A percentile compares a stretch with the other conserved stretches of the same genome.
Evolutionary conservation across 2,888 invertebrate genomes (phyloP).

Genomic region (Kuschelorhynchus macadamiae): DNA sequence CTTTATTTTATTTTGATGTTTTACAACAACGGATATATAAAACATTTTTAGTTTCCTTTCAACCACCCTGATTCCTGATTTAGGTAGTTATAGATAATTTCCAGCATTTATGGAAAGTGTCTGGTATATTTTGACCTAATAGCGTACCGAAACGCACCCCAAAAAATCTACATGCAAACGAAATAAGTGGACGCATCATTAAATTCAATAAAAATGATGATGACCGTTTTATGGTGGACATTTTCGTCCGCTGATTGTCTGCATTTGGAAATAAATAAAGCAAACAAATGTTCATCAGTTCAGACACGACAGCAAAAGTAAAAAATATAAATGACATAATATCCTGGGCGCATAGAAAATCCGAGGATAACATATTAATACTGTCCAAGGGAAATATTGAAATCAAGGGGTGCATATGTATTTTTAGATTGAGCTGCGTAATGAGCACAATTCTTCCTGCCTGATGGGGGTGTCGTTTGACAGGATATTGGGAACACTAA

Average conservation of each 20-base stretch:
- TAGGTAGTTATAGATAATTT: too few relatives aligned
- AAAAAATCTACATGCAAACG: slow-evolving; percentile 47
- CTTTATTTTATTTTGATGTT: too few relatives aligned
- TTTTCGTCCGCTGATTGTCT: slow-evolving; percentile 55
- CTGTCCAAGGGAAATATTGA: slow-evolving; percentile 66
- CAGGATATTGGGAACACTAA: slow-evolving; percentile 67
- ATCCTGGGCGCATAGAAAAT: slow-evolving; percentile 63
- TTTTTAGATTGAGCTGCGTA: slow-evolving; percentile 62
- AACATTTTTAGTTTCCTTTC: too few relatives aligned
- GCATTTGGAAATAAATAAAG: slow-evolving; percentile 55
- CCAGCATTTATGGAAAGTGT: neutral
- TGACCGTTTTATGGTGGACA: slow-evolving; percentile 56
- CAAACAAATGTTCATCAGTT: slow-evolving; percentile 56
- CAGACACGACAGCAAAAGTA: slow-evolving; percentile 57
- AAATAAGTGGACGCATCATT: slow-evolving; percentile 54
- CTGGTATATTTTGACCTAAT: slow-evolving; percentile 8
- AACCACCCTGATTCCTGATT: too few relatives aligned
- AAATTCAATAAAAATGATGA: slow-evolving; percentile 60
- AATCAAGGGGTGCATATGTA: slow-evolving; percentile 68
- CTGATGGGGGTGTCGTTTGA: slow-evolving; percentile 61
- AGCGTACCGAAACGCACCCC: slow-evolving; percentile 23
- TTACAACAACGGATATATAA: too few relatives aligned
- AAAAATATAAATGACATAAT: slow-evolving; percentile 64
- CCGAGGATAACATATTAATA: slow-evolving; percentile 65
- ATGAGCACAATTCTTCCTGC: slow-evolving; percentile 66